These are phyloP conservation scores for Notechis scutatus DNA, from an alignment of 2,113 vertebrate species.

Conservation along the genomic window DNA sequence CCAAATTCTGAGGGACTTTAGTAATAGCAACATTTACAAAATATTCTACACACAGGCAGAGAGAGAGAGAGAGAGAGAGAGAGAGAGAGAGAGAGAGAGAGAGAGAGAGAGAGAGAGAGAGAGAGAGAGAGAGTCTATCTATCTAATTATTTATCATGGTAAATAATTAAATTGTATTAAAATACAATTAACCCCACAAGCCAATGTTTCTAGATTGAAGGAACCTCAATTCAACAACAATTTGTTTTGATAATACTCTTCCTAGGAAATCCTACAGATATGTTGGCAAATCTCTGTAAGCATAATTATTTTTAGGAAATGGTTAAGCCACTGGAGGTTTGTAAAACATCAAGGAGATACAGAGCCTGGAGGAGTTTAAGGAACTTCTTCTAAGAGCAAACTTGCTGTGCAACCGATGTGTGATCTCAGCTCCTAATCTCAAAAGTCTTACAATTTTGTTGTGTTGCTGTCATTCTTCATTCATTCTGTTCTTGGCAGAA, in stretches of 20 bases:
- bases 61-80: too few relatives aligned
- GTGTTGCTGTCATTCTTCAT: not conserved
- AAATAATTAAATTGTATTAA: too few relatives aligned
- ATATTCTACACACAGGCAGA: not conserved
- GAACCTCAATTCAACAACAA: not conserved
- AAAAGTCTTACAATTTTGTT: conserved; percentile 11
- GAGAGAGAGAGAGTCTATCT: too few relatives aligned
- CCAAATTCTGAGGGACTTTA: not conserved
- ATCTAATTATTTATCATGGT: too few relatives aligned
- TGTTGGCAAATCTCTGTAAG: conserved; percentile 9
- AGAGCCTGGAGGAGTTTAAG: not conserved
- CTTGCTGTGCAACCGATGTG: not conserved
- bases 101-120: too few relatives aligned
- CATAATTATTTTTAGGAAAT: conserved; percentile 33
- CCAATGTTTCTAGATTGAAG: not conserved
- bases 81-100: too few relatives aligned
- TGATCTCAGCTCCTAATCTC: not conserved
- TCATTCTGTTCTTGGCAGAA: not conserved
- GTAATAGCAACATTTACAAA: not conserved
- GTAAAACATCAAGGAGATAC: conserved; percentile 6
- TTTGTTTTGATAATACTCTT: not conserved
- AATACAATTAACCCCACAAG: not conserved
- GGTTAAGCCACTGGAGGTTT: conserved; percentile 39
- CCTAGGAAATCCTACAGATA: conserved; percentile 6
- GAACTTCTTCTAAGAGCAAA: conserved; percentile 21